phyloP scores from a whole-genome alignment of 2,113 vertebrate species.

The Rhinopomastus cyanomelas region DNA sequence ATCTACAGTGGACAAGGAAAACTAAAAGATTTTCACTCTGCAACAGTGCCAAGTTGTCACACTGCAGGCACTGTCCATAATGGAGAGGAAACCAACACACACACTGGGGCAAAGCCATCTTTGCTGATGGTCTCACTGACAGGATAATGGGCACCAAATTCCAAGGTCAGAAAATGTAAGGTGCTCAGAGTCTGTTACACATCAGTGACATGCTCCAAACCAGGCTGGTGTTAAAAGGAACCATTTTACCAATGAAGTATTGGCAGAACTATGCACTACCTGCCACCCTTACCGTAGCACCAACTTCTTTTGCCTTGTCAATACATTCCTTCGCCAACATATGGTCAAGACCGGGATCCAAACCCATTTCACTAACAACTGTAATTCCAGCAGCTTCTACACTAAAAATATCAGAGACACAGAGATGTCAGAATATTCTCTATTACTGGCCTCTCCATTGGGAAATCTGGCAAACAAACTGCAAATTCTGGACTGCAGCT shows the following conservation, averaged over 20 bases:
- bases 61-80: not conserved
- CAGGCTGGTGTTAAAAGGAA: not conserved
- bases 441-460: not conserved
- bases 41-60: not conserved
- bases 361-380: conserved; percentile 90
- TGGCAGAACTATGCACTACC: not conserved
- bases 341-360: conserved; percentile 99
- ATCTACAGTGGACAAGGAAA: not conserved
- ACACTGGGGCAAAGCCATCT: not conserved
- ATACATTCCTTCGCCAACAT: conserved; percentile 98
- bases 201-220: not conserved
- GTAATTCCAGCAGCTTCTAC: conserved; percentile 89
- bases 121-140: not conserved
- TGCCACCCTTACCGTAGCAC: conserved; percentile 84
- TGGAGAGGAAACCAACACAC: not conserved
- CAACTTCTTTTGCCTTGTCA: conserved; percentile 89
- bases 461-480: not conserved
- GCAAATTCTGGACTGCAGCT: not conserved
- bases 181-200: not conserved
- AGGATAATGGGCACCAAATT: not conserved
- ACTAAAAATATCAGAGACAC: conserved; percentile 61
- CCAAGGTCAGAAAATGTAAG: not conserved
- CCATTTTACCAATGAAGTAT: not conserved
- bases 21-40: not conserved
- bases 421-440: conserved; percentile 1